These are phyloP conservation scores for Jordanella pulchra DNA, from an alignment of 2,797 vertebrate species.

Conservation along the genomic window DNA sequence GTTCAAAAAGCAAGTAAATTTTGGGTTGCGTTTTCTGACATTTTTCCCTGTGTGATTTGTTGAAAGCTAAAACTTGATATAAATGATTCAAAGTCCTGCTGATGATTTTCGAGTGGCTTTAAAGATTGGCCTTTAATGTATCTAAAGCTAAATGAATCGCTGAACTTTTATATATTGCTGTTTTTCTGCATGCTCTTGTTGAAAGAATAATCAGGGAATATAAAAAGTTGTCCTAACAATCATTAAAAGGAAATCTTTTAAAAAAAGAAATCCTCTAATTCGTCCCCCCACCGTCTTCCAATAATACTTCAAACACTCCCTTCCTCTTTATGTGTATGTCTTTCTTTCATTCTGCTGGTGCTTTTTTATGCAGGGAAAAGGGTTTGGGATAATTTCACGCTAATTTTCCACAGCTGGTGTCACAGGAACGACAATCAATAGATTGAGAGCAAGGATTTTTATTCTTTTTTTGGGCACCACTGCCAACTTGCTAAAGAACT, in stretches of 20 bases:
- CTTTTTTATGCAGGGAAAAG: slow-evolving; percentile 56
- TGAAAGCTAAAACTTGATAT: slow-evolving; percentile 14
- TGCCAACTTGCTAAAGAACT: slow-evolving; percentile 47
- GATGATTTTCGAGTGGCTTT: slow-evolving; percentile 6
- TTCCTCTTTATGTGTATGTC: slow-evolving; percentile 20
- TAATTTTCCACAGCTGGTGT: slow-evolving; percentile 62
- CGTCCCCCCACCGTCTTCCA: slow-evolving; percentile 64
- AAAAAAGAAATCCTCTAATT: slow-evolving; percentile 40
- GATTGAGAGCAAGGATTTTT: slow-evolving; percentile 43
- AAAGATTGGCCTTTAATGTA: neutral
- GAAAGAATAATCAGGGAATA: slow-evolving; percentile 48
- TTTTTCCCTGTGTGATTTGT: slow-evolving; percentile 4
- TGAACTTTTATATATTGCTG: neutral
- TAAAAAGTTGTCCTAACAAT: slow-evolving; percentile 42
- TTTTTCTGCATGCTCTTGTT: slow-evolving; percentile 24
- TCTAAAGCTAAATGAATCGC: neutral
- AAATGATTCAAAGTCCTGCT: slow-evolving; percentile 1
- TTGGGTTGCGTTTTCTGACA: neutral
- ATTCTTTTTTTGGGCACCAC: slow-evolving; percentile 28
- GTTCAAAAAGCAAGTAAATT: slow-evolving; percentile 3
- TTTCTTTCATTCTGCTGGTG: slow-evolving; percentile 26
- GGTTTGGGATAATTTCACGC: slow-evolving; percentile 56
- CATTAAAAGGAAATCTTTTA: slow-evolving; percentile 57
- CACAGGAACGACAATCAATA: slow-evolving; percentile 56
- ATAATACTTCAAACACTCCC: slow-evolving; percentile 65